phyloP scores from a whole-genome alignment of 2,797 vertebrate species.

The Amblyraja radiata region DNA sequence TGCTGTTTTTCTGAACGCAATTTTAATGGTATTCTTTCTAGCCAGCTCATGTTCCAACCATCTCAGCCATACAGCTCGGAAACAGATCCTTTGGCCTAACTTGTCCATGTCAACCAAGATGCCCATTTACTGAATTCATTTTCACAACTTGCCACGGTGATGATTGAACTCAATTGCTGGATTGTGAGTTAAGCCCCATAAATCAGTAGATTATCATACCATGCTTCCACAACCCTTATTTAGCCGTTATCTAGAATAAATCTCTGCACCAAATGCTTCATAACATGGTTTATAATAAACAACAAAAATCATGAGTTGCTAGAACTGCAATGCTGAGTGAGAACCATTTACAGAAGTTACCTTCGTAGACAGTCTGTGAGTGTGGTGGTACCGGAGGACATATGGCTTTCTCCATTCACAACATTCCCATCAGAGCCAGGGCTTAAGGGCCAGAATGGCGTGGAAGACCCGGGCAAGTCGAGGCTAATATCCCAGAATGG shows the following conservation, averaged over 20 bases:
- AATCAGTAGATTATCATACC: neutral
- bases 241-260: neutral
- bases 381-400: constrained; percentile 78
- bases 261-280: neutral
- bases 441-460: constrained; percentile 95
- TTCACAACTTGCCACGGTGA: neutral
- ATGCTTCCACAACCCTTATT: neutral
- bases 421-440: constrained; percentile 86
- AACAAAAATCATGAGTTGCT: neutral
- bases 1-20: constrained; percentile 10
- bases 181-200: neutral
- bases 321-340: neutral
- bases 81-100: too few species aligned
- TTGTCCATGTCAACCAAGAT: too few species aligned
- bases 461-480: constrained; percentile 92
- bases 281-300: neutral
- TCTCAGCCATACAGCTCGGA: too few species aligned
- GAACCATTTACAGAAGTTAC: constrained; percentile 50
- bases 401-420: constrained; percentile 88
- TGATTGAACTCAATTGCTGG: neutral
- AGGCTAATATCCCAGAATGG: constrained; percentile 98
- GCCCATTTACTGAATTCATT: neutral
- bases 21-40: neutral
- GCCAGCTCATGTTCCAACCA: neutral
- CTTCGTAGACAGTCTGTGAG: constrained; percentile 95